Base-by-base conservation (phyloP, 2,888 invertebrate species). In the Tipula confusa region DNA sequence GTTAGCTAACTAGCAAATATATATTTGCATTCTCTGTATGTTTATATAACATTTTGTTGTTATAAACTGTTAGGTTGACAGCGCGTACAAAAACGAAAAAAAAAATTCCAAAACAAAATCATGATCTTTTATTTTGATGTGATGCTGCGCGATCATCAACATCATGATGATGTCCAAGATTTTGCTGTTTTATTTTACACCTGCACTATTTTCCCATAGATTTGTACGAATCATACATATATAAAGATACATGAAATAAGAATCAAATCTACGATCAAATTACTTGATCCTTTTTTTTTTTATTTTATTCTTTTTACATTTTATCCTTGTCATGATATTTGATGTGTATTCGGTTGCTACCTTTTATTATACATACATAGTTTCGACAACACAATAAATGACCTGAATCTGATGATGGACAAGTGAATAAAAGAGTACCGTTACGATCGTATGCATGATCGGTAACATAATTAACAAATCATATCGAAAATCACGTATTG, bases 161-260 rank as follows among this genome's bases (percentile, higher is more conserved):
- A 48, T 43, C 3, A 43, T 43, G 15, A 1, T 15, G 43, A 43
- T 64, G 64, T 64, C 64, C 64, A 29, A 38, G 83, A 79, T 83
- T 84, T 82, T 83, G 84, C 86, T 86, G 86, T 86, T 86, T 86
- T 86, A 85, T 86, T 29, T 84, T 83, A 81, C 84, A 84, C 84
- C 84, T 84, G 84, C 84, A 82, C 43, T 29, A 84, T 84, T 85
- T 85, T 85, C 85, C 84, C 85, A 85, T 84, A 84, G 81, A 43
- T 84, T 24, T 83, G 80, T 83, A 84, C 82, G 82, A 84, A 48
- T 84, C 84, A 84, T 83, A 80, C n/a, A 82, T 80, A 64, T 48
- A 84, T 83, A 82, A 80, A 33, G 33, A 83, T 83, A 83, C 43
- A n/a, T n/a, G n/a, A n/a, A 80, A 83, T 80, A 79, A 83, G 83